Evolutionary conservation across 2,113 vertebrate species (phyloP), one percentile per base, ranked within the genome.

Genomic region (Kryptolebias marmoratus): DNA sequence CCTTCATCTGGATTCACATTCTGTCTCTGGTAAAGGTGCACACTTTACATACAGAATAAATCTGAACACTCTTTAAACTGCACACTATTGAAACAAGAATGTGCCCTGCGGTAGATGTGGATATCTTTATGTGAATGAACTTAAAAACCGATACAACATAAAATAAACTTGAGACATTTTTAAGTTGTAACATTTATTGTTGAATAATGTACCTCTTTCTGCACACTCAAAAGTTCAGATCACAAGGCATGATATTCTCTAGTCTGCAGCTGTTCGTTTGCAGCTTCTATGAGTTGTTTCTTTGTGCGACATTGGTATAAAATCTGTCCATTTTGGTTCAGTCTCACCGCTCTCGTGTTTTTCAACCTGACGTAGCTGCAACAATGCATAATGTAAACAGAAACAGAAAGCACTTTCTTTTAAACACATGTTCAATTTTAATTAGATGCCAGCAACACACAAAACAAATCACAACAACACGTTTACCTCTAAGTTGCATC

Each of bases 1-100:
- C 68, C 49, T 56, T 60, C 75, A 64, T 70, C 79, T 81, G 71
- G 64, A 27, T 32, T 71, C 18, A 36, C 2, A 18, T 53, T 64
- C 52, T 66, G n/a, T 57, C 44, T 62, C 36, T 56, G 54, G 7
- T 7, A 45, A 4, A 49, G 14, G 5, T 44, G 30, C n/a, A 10
- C 3, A 16, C 47, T 53, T 64, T 28, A 47, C 42, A 56, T 30
- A 31, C 53, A 60, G 49, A 59, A 22, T 48, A 59, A 68, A 53
- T 27, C 53, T 13, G 5, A 49, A 36, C 32, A 36, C 3, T 36
- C 32, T 36, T 36, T 36, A 36, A 4, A 7, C 32, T 36, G 32
- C 44, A 45, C 44, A 11, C 44, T 45, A 45, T 45, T 45, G 8
- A 11, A 45, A 45, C 44, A 45, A 13, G 44, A 45, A 45, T 3